A percentile compares a stretch with the other conserved stretches of the same genome.
phyloP scores from a whole-genome alignment of 2,797 vertebrate species.

The Arrhamphus sclerolepis region DNA sequence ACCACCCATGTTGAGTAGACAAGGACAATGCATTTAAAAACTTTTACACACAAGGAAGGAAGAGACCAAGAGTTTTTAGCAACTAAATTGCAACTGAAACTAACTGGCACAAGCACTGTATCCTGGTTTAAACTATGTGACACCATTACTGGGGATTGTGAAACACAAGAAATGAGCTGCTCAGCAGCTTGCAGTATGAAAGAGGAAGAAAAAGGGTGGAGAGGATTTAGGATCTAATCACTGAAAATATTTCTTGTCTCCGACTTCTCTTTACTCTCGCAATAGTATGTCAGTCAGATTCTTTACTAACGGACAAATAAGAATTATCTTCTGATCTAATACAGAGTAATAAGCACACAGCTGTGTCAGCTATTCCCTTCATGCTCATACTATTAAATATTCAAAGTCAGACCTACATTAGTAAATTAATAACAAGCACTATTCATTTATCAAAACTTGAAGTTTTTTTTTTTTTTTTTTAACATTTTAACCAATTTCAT shows the following conservation, averaged over 20 bases:
- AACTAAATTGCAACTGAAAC: too few relatives aligned
- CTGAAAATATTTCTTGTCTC: not conserved
- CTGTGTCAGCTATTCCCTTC: slow-evolving; percentile 16
- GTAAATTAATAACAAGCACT: not conserved
- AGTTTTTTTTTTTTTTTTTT: not conserved
- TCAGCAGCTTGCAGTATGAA: slow-evolving; percentile 8
- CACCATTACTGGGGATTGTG: not conserved
- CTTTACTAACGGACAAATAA: not conserved
- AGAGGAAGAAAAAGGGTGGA: slow-evolving; percentile 35
- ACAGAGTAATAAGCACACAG: slow-evolving; percentile 17
- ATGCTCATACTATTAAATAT: not conserved
- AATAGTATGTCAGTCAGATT: slow-evolving; percentile 1
- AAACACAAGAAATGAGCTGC: not conserved
- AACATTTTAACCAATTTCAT: not conserved
- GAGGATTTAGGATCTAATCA: not conserved
- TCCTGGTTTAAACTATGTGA: not conserved
- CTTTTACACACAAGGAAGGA: not conserved
- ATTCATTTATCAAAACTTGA: not conserved
- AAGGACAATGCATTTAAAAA: too few relatives aligned
- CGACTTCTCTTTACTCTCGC: slow-evolving; percentile 1
- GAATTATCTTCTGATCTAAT: slow-evolving; percentile 11
- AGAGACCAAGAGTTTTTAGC: not conserved
- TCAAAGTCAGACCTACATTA: not conserved
- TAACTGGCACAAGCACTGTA: not conserved
- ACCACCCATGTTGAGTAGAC: too few relatives aligned